Base-by-base conservation (phyloP, 2,888 invertebrate genomes). In the Lottia scabra region DNA sequence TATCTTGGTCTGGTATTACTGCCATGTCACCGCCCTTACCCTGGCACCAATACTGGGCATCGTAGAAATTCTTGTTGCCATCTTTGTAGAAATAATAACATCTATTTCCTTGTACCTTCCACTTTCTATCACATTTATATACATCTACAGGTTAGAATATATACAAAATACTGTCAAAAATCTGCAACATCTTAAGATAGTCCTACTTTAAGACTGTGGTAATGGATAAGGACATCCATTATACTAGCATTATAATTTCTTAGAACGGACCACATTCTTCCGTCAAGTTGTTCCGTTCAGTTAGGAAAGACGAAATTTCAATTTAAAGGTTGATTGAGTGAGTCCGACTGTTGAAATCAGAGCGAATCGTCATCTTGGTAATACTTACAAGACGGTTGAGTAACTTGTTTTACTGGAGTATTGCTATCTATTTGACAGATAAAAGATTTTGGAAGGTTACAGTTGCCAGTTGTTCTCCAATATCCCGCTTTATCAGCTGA, bases 401-500 rank as follows among this genome's bases (percentile, higher is more conserved):
- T 70, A 1, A 79, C 66, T 12, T 76, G 74, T 38, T 75, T 75
- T 10, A 82, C 77, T 0, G 72, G 66, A 23, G 56, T 68, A 10
- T 79, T 80, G 70, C 79, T 80, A 1, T 78, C 76, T 23, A 84
- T 78, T 64, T 70, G 72, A 71, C 85, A 85, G 5, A 83, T 73
- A 67, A 80, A 84, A 5, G 81, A 73, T 63, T 73, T 79, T 10
- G 71, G 68, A 8, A 64, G 64, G 0, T 64, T 71, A 73, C 81
- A 82, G 68, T 76, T 72, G 12, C 68, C 70, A 8, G 81, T 81
- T 13, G 77, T 71, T 16, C 76, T 72, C 85, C 85, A 85, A n/a
- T 74, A 72, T 0, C 80, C 38, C 10, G 8, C 5, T 38, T 38
- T 38, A 38, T 38, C 38, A 38, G 23, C 56, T 56, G n/a, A 12